Conservation (phyloP, 2,888 invertebrate species). For the Actias luna region DNA sequence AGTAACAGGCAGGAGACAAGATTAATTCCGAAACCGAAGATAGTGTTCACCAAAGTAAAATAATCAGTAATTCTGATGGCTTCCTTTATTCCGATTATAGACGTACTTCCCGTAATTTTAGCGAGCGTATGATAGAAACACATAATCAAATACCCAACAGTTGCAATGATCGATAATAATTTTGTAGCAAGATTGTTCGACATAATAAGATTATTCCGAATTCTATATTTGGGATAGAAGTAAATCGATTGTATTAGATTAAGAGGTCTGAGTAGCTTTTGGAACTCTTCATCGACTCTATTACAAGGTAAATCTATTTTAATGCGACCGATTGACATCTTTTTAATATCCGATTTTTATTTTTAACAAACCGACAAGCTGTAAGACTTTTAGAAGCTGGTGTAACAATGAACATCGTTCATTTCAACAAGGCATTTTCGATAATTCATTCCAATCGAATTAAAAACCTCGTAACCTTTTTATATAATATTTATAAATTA, state of each 20-base stretch:
- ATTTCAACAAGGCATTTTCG: background rate
- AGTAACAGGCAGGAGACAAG: slow-evolving; percentile 3
- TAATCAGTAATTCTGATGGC: slow-evolving; percentile 11
- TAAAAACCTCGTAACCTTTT: background rate
- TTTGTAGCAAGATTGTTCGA: slow-evolving; percentile 11
- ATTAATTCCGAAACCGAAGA: background rate
- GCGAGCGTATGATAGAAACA: no score
- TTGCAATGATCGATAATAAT: background rate
- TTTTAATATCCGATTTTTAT: background rate
- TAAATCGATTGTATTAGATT: slow-evolving; percentile 18
- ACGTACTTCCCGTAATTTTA: background rate
- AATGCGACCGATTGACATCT: background rate
- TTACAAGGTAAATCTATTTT: slow-evolving; percentile 12
- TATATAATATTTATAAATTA: no score
- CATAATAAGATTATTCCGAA: slow-evolving; percentile 20
- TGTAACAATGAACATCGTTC: background rate
- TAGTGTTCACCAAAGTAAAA: background rate
- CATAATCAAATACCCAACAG: background rate
- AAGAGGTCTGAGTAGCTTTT: slow-evolving; percentile 23
- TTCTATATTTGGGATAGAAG: slow-evolving; percentile 20
- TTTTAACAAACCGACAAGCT: no score
- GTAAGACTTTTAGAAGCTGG: background rate
- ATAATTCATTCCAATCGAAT: background rate
- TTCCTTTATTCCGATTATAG: background rate
- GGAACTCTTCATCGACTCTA: slow-evolving; percentile 22